Percentiles rank a stretch among this genome's conserved stretches.
Evolutionary conservation across 2,113 vertebrate species (phyloP).

Genomic region (Platichthys flesus): DNA sequence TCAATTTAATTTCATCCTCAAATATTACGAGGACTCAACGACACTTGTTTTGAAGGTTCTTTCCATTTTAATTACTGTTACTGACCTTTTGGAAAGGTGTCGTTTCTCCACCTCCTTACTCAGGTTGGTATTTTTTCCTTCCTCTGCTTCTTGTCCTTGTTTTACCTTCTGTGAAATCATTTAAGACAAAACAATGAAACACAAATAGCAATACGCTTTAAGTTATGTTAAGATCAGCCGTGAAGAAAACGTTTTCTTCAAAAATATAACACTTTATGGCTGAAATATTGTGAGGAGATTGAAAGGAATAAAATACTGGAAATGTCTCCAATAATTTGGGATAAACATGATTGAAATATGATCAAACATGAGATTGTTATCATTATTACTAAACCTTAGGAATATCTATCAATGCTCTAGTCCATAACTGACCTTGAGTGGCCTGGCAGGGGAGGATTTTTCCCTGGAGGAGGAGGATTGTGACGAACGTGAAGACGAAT

Average conservation of each 20-base stretch:
- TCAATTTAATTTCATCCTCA: neutral
- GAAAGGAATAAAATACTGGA: too few species aligned
- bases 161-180: slow-evolving; percentile 61
- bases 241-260: neutral
- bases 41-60: neutral
- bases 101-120: slow-evolving; percentile 49
- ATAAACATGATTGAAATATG: neutral
- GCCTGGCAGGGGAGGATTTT: slow-evolving; percentile 54
- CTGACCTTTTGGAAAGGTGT: slow-evolving; percentile 73
- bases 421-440: slow-evolving; percentile 77
- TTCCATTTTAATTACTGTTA: slow-evolving; percentile 19
- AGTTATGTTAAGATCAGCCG: neutral
- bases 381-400: neutral
- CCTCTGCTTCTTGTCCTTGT: slow-evolving; percentile 35
- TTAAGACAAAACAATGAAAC: slow-evolving; percentile 28
- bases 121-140: slow-evolving; percentile 45
- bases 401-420: neutral
- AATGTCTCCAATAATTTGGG: too few species aligned
- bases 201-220: neutral
- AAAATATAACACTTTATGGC: neutral
- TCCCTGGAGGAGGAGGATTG: slow-evolving; percentile 58
- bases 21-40: neutral
- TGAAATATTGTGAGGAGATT: neutral
- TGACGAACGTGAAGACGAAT: slow-evolving; percentile 76
- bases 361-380: neutral